Evolutionary conservation across 2,888 invertebrate genomes (phyloP).

Genomic region (Polylopha cassiicola): DNA sequence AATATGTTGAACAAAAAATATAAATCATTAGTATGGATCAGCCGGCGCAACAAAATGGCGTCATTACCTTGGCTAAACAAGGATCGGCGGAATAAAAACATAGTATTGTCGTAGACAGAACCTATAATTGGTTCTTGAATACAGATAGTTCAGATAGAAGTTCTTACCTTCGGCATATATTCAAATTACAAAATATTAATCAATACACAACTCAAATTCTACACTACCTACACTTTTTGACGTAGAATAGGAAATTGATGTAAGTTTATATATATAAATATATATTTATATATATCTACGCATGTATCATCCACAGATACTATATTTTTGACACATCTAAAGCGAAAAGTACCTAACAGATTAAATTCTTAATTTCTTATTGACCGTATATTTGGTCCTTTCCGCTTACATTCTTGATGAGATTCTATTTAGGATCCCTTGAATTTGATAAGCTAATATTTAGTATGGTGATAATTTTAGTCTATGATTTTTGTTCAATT

Average conservation of each 20-base stretch:
- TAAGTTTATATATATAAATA: constrained; percentile 8
- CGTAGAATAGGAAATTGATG: constrained; percentile 20
- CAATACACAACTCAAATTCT: constrained; percentile 14
- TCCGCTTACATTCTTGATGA: no score
- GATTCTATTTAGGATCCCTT: no score
- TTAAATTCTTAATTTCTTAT: no score
- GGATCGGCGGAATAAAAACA: constrained; percentile 46
- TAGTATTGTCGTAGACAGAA: constrained; percentile 22
- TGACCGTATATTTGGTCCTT: no score
- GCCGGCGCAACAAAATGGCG: constrained; percentile 78
- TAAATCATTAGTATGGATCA: constrained; percentile 68
- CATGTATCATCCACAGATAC: no score
- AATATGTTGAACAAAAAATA: constrained; percentile 40
- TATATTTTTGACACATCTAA: no score
- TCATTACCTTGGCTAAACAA: constrained; percentile 64
- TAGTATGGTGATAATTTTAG: no score
- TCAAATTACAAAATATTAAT: constrained; percentile 41
- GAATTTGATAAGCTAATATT: no score
- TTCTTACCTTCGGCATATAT: constrained; percentile 49
- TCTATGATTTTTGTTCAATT: no score
- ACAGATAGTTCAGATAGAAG: constrained; percentile 17
- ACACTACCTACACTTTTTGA: constrained; percentile 22
- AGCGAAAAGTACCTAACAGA: no score
- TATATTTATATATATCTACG: constrained; percentile 1
- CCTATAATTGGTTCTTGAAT: constrained; percentile 1